Percentiles rank a stretch among this genome's conserved stretches.
phyloP scores from a whole-genome alignment of 2,888 invertebrate species.

The Eupithecia inturbata region DNA sequence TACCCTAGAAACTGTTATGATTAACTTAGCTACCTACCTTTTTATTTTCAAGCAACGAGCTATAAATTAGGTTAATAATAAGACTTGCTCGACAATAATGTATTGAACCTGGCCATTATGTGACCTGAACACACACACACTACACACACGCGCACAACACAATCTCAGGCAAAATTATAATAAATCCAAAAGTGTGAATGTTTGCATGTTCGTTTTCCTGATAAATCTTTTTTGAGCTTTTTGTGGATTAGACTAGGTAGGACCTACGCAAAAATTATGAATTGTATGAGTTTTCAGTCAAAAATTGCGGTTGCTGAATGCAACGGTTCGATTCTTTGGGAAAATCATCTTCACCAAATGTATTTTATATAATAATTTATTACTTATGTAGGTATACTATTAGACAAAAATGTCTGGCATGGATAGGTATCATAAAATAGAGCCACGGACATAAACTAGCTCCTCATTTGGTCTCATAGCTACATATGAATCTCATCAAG shows the following conservation, averaged over 20 bases:
- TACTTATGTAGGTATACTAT: no score
- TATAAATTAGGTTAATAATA: constrained; percentile 23
- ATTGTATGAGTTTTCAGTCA: not conserved
- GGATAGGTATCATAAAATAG: not conserved
- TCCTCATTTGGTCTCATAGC: not conserved
- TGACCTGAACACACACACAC: constrained; percentile 37
- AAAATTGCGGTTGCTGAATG: not conserved
- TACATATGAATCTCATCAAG: not conserved
- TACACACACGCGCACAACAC: not conserved
- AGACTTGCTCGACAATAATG: constrained; percentile 28
- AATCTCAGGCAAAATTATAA: not conserved
- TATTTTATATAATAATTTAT: no score
- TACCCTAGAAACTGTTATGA: not conserved
- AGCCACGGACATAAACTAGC: not conserved
- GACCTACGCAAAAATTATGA: no score
- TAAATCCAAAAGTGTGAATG: not conserved
- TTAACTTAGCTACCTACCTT: not conserved
- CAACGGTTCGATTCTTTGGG: not conserved
- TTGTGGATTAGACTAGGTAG: no score
- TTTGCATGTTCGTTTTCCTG: not conserved
- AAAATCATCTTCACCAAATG: not conserved
- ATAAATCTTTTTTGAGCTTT: not conserved
- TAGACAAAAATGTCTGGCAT: not conserved
- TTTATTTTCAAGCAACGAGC: not conserved
- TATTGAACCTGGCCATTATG: constrained; percentile 23